Evolutionary conservation across 2,888 invertebrate genomes (phyloP).

Genomic region (Papilio protenor): DNA sequence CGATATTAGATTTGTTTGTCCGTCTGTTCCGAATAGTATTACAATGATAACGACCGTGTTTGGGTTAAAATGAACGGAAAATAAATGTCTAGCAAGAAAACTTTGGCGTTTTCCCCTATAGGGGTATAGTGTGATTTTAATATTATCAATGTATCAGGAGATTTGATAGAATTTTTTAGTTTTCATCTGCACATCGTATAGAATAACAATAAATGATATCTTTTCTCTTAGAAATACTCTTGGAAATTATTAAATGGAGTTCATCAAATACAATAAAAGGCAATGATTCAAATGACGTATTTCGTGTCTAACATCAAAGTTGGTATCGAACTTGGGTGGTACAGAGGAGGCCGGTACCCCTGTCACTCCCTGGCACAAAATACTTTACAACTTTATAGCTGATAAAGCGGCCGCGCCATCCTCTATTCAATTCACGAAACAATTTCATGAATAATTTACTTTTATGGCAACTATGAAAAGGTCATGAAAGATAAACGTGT

Average conservation of each 20-base stretch:
- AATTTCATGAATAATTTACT: slow-evolving; percentile 43
- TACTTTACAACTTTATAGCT: slow-evolving; percentile 43
- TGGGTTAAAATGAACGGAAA: slow-evolving; percentile 9
- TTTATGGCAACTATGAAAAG: slow-evolving; percentile 38
- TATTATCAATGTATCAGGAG: background rate
- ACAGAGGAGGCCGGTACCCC: slow-evolving; percentile 29
- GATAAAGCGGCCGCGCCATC: slow-evolving; percentile 39
- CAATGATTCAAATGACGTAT: slow-evolving; percentile 6
- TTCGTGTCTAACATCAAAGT: slow-evolving; percentile 34
- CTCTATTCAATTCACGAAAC: slow-evolving; percentile 41
- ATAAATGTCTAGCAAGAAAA: background rate
- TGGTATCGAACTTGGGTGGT: slow-evolving; percentile 27
- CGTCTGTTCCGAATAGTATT: slow-evolving; percentile 23
- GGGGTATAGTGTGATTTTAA: background rate
- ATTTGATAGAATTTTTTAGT: background rate
- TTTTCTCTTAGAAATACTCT: background rate
- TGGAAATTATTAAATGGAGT: background rate
- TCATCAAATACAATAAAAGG: background rate
- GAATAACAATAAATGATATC: background rate
- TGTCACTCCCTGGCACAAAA: slow-evolving; percentile 40
- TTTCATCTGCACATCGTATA: background rate
- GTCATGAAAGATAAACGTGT: slow-evolving; percentile 22
- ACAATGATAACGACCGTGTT: slow-evolving; percentile 18
- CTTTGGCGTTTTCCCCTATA: background rate
- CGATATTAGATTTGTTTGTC: slow-evolving; percentile 34